Base-by-base conservation (phyloP, 2,113 vertebrate genomes). In the Odocoileus virginianus region DNA sequence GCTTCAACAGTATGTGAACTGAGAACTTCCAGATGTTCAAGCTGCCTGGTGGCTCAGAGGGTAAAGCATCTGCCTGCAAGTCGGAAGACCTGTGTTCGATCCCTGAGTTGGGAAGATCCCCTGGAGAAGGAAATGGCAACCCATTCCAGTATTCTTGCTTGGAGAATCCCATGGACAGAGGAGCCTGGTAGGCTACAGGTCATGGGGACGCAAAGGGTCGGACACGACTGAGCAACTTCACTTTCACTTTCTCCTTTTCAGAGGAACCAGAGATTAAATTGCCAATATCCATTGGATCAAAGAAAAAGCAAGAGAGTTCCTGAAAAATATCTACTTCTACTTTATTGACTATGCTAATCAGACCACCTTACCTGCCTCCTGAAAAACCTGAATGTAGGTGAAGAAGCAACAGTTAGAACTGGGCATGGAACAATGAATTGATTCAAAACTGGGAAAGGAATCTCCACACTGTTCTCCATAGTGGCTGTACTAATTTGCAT, bases 201-300 rank as follows among this genome's bases (percentile, higher is more conserved):
- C 64, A 67, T 0, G 2, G 2, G 64, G n/a, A 21, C 10, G 17
- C 33, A 10, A 50, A 50, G 8, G n/a, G 64, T 36, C 0, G 0
- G 33, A 67, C 33, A 5, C 10, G 2, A 67, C 64, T 67, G 17
- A 36, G 33, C 33, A 0, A 67, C 33, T 36, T 67, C 33, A 67
- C 64, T 67, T 67, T 67, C 8, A 2, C 64, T 67, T 21, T 67
- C 64, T n/a, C 17, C 5, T 67, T 67, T 67, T 67, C 17, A 71
- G 64, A 71, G 64, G 64, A 71, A 71, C n/a, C n/a, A 36, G n/a
- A 71, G 64, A 36, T 71, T n/a, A 71, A 36, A 71, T 71, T 71
- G 64, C 17, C n/a, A 36, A 12, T 71, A 71, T 21, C n/a, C 2
- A 0, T 6, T 71, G 4, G 64, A 21, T 71, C n/a, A 71, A 71